Conservation (phyloP, 1,140 invertebrate species). For the Drosophila grimshawi region DNA sequence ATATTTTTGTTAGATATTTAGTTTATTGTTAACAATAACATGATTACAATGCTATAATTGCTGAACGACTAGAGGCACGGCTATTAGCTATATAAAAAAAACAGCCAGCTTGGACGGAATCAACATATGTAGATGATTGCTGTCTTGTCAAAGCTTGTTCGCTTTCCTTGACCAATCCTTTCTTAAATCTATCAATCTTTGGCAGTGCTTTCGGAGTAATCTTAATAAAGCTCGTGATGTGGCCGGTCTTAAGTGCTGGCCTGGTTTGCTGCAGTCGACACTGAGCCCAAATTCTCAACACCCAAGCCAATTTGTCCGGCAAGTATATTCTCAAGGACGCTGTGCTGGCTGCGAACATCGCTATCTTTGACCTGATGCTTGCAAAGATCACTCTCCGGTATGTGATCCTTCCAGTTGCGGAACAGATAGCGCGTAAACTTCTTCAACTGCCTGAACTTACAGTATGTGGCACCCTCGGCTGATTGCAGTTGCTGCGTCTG, state of each 20-base stretch:
- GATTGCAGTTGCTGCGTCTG: constrained; percentile 96
- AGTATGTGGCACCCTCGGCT: constrained; percentile 96
- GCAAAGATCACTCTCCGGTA: constrained; percentile 90
- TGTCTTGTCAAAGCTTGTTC: constrained; percentile 1
- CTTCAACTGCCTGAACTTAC: constrained; percentile 95
- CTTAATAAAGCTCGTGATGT: constrained; percentile 10
- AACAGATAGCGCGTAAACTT: constrained; percentile 97
- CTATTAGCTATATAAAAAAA: constrained; percentile 20
- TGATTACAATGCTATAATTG: constrained; percentile 52
- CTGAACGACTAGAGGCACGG: constrained; percentile 65
- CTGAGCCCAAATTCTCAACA: constrained; percentile 16
- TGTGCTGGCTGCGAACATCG: constrained; percentile 20
- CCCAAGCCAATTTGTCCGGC: constrained; percentile 27
- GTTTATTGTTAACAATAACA: constrained; percentile 69
- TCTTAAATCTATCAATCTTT: constrained; percentile 73
- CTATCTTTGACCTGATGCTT: constrained; percentile 43
- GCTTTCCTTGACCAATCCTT: constrained; percentile 16
- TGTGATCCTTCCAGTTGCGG: constrained; percentile 96
- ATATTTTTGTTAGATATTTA: constrained; percentile 35
- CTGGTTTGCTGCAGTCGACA: constrained; percentile 30
- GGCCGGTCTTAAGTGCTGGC: constrained; percentile 22
- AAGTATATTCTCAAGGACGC: constrained; percentile 47
- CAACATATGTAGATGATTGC: constrained; percentile 45
- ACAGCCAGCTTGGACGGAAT: constrained; percentile 74
- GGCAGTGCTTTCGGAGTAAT: constrained; percentile 61